phyloP scores from a whole-genome alignment of 2,888 invertebrate species.

The Papilio demoleus region DNA sequence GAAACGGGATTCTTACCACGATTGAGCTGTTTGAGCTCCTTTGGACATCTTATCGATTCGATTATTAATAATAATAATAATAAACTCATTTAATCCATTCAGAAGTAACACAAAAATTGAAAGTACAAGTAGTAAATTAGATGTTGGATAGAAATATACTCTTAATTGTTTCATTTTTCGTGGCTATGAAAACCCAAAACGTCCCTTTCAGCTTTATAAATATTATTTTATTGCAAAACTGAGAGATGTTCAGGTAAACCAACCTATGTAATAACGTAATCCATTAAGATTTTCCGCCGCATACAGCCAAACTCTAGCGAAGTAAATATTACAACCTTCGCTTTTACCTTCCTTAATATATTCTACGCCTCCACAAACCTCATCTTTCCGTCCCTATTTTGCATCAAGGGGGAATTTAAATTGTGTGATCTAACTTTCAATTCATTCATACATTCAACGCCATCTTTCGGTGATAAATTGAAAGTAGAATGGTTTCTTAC shows the following conservation, averaged over 20 bases:
- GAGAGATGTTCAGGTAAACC: conserved; percentile 72
- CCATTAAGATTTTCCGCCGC: conserved; percentile 81
- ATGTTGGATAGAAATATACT: too few relatives aligned
- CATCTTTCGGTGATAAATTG: conserved; percentile 82
- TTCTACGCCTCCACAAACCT: conserved; percentile 76
- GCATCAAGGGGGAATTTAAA: conserved; percentile 84
- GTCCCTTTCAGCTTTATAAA: not conserved
- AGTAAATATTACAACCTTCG: conserved; percentile 78
- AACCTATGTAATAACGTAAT: conserved; percentile 78
- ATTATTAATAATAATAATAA: too few relatives aligned
- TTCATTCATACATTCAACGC: conserved; percentile 83
- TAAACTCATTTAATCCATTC: too few relatives aligned
- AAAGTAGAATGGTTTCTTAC: conserved; percentile 76
- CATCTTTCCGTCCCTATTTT: conserved; percentile 82
- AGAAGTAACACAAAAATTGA: too few relatives aligned
- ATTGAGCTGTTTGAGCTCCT: too few relatives aligned
- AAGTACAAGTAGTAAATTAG: too few relatives aligned
- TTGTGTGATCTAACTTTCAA: conserved; percentile 84
- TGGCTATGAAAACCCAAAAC: conserved; percentile 11
- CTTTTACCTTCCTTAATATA: conserved; percentile 71
- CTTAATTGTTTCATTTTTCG: too few relatives aligned
- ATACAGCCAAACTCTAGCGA: conserved; percentile 78
- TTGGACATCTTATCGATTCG: too few relatives aligned
- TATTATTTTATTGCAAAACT: conserved; percentile 35
- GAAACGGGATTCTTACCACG: too few relatives aligned